Conservation (phyloP, 2,888 invertebrate genomes). For the Pristionchus mayeri region DNA sequence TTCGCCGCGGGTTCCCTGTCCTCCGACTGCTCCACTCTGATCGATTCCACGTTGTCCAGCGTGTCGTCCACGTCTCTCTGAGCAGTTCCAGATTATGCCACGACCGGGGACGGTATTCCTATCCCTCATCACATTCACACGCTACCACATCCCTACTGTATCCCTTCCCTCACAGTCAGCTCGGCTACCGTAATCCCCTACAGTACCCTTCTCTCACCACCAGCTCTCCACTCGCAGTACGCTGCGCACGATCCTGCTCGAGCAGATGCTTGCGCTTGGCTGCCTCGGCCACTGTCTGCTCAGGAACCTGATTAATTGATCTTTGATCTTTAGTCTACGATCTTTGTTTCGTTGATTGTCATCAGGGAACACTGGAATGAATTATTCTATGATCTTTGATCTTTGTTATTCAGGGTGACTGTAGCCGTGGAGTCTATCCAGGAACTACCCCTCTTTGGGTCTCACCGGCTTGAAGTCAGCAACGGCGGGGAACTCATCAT, state of each 20-base stretch:
- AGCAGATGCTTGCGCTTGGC: constrained; percentile 15
- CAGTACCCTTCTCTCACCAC: neutral
- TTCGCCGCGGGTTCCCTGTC: neutral
- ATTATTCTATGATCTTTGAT: neutral
- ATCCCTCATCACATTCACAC: too few relatives aligned
- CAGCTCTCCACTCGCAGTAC: neutral
- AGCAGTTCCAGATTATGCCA: too few relatives aligned
- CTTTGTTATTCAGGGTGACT: neutral
- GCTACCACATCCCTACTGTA: too few relatives aligned
- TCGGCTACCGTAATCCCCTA: too few relatives aligned
- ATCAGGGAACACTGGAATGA: too few relatives aligned
- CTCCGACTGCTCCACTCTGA: neutral
- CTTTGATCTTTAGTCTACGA: neutral
- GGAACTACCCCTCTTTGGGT: neutral
- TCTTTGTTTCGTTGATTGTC: neutral
- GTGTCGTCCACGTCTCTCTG: constrained; percentile 34
- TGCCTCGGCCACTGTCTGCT: neutral
- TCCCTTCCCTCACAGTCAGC: too few relatives aligned
- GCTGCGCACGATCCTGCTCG: neutral
- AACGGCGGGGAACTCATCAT: neutral
- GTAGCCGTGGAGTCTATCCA: too few relatives aligned
- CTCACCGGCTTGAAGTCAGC: neutral
- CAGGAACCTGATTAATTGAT: neutral
- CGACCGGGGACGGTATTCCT: too few relatives aligned
- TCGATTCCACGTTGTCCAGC: constrained; percentile 18